These are phyloP conservation scores for Papilio polyxenes DNA, from an alignment of 1,140 invertebrate species.

Conservation along the genomic window DNA sequence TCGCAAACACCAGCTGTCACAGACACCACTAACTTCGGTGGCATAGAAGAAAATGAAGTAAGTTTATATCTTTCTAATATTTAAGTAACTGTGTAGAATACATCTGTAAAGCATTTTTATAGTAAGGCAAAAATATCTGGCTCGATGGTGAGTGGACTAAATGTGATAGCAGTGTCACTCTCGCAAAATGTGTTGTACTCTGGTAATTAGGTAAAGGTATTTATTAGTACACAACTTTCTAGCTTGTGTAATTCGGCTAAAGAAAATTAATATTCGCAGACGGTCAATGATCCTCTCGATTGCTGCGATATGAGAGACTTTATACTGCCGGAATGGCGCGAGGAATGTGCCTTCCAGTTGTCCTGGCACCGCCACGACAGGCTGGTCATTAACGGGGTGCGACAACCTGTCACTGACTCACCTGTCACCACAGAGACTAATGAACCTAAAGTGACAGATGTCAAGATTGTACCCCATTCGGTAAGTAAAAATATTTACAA, in stretches of 20 bases:
- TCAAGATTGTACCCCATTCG: constrained; percentile 58
- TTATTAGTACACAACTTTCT: background rate
- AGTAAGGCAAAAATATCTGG: no score
- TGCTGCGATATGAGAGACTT: constrained; percentile 67
- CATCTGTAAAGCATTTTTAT: background rate
- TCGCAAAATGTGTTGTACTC: no score
- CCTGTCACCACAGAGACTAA: constrained; percentile 46
- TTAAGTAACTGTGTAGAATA: background rate
- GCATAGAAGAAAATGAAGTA: constrained; percentile 31
- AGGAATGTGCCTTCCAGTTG: constrained; percentile 60
- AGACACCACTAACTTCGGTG: background rate
- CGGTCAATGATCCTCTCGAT: constrained; percentile 60
- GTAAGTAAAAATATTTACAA: constrained; percentile 49
- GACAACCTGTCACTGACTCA: constrained; percentile 25
- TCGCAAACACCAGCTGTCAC: no score
- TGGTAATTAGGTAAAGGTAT: no score
- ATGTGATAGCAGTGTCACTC: no score
- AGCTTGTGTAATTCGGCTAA: background rate
- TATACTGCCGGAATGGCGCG: constrained; percentile 54
- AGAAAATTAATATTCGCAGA: constrained; percentile 26
- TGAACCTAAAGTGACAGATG: constrained; percentile 45
- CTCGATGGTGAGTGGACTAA: no score
- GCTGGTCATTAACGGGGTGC: constrained; percentile 48
- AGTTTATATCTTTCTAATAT: background rate
- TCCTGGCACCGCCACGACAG: constrained; percentile 54